phyloP scores from a whole-genome alignment of 2,888 invertebrate species.

The Elysia crispata region DNA sequence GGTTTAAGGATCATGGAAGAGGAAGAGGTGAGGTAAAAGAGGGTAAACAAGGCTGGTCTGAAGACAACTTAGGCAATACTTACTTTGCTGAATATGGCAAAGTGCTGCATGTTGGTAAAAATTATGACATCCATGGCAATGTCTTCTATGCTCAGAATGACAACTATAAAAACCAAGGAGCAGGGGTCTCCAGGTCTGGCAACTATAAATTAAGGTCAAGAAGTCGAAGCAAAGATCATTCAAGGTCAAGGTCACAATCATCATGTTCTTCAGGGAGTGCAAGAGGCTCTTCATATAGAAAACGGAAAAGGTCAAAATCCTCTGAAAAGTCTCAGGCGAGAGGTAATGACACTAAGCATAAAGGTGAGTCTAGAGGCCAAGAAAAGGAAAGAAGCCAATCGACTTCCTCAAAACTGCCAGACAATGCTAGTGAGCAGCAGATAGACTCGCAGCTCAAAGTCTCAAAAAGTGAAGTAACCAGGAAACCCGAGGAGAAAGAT shows the following conservation, averaged over 20 bases:
- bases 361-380: background rate
- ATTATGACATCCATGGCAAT: constrained; percentile 1
- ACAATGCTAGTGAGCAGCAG: too few relatives aligned
- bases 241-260: constrained; percentile 17
- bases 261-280: too few relatives aligned
- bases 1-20: too few relatives aligned
- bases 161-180: too few relatives aligned
- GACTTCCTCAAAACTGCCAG: background rate
- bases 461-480: too few relatives aligned
- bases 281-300: too few relatives aligned
- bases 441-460: too few relatives aligned
- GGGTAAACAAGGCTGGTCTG: background rate
- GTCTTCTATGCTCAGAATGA: background rate
- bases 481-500: too few relatives aligned
- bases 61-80: background rate
- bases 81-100: background rate
- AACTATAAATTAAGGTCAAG: background rate
- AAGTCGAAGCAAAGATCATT: background rate
- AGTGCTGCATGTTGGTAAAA: background rate
- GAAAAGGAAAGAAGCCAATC: background rate
- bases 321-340: background rate
- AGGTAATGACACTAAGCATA: background rate
- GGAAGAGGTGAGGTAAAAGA: background rate
- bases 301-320: background rate
- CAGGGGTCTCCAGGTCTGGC: background rate